phyloP scores from a whole-genome alignment of 2,113 vertebrate genomes.

The Thermophis baileyi region DNA sequence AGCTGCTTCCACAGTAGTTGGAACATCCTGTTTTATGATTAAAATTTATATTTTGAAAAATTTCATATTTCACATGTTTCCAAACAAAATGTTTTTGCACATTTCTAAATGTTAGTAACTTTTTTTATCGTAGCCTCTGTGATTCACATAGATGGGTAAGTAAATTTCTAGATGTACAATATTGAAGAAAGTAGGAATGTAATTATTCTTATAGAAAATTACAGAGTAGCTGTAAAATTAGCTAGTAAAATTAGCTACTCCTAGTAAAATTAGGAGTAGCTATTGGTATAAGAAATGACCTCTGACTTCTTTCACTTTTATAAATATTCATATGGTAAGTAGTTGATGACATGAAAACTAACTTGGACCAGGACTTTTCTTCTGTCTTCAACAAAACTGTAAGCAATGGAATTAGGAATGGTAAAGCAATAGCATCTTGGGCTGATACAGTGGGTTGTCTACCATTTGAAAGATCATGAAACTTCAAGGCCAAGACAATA shows the following conservation, averaged over 20 bases:
- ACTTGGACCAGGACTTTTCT: not conserved
- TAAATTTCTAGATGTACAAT: not conserved
- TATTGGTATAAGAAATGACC: not conserved
- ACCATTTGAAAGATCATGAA: not conserved
- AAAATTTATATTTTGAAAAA: not conserved
- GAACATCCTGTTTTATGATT: not conserved
- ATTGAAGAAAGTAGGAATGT: not conserved
- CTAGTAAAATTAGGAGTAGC: not conserved
- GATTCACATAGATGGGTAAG: not conserved
- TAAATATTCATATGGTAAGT: not conserved
- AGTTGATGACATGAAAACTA: not conserved
- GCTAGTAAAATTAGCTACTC: too few species aligned
- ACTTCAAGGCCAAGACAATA: not conserved
- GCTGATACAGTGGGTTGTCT: not conserved
- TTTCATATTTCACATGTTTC: not conserved
- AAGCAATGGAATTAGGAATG: not conserved
- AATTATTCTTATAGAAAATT: not conserved
- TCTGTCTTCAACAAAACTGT: not conserved
- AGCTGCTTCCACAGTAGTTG: not conserved
- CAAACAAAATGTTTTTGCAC: not conserved
- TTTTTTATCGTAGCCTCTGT: not conserved
- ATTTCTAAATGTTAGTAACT: not conserved
- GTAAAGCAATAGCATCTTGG: not conserved
- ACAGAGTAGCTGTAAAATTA: not conserved
- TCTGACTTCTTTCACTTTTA: not conserved